Percentiles rank a stretch among this genome's conserved stretches.
phyloP scores from a whole-genome alignment of 2,888 invertebrate genomes.

The Drosophila histrio region DNA sequence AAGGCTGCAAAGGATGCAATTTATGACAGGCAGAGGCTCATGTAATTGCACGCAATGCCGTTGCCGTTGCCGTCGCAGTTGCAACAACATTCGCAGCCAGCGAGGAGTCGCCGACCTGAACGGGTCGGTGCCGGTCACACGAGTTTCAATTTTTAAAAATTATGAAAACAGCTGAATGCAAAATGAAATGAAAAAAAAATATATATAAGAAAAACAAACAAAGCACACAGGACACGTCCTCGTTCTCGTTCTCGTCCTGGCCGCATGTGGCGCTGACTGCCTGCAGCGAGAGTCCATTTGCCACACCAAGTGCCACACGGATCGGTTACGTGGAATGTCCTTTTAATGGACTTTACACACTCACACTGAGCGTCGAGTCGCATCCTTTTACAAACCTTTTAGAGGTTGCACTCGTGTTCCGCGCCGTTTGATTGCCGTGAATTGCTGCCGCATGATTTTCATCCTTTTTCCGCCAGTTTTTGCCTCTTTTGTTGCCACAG shows the following conservation, averaged over 20 bases:
- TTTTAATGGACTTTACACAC: slow-evolving; percentile 77
- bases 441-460: slow-evolving; percentile 75
- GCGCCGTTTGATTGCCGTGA: slow-evolving; percentile 78
- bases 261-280: slow-evolving; percentile 67
- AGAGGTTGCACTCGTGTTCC: slow-evolving; percentile 69
- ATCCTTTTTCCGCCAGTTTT: slow-evolving; percentile 60
- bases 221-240: slow-evolving; percentile 32
- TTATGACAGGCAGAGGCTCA: slow-evolving; percentile 73
- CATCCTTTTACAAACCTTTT: slow-evolving; percentile 75
- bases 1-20: slow-evolving; percentile 73
- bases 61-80: slow-evolving; percentile 43
- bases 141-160: slow-evolving; percentile 74
- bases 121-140: slow-evolving; percentile 52
- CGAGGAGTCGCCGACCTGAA: slow-evolving; percentile 58
- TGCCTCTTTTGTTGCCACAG: slow-evolving; percentile 40
- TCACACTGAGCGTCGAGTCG: slow-evolving; percentile 46
- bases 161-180: slow-evolving; percentile 54
- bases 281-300: slow-evolving; percentile 64
- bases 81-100: slow-evolving; percentile 55
- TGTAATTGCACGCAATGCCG: slow-evolving; percentile 81
- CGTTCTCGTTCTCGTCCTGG: slow-evolving; percentile 34
- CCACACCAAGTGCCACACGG: slow-evolving; percentile 68
- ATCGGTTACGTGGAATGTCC: slow-evolving; percentile 78
- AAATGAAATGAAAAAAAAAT: slow-evolving; percentile 11
- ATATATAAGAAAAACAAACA: slow-evolving; percentile 61